Percentiles rank a stretch among this genome's conserved stretches.
These are phyloP conservation scores for Alces alces DNA, from an alignment of 2,113 vertebrate species.

Conservation along the genomic window DNA sequence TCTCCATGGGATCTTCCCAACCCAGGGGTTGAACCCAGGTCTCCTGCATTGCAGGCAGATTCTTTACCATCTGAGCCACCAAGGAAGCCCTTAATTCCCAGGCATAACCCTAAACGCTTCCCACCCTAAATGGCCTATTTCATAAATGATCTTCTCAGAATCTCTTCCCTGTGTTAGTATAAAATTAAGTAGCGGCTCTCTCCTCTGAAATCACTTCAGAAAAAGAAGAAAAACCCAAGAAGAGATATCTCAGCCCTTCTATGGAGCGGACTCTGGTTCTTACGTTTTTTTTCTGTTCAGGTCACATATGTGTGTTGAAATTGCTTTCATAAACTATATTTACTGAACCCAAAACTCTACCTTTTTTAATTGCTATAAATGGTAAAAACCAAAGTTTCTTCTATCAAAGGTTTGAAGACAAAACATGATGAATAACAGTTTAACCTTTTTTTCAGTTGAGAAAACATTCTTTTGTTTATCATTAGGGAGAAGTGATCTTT, in stretches of 20 bases:
- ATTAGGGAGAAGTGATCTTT: constrained; percentile 76
- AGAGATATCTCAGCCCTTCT: constrained; percentile 7
- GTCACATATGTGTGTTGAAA: constrained; percentile 76
- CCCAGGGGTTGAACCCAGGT: not conserved
- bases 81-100: not conserved
- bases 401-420: constrained; percentile 79
- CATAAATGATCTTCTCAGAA: not conserved
- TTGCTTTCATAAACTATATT: constrained; percentile 34
- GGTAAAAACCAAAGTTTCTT: constrained; percentile 78
- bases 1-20: not conserved
- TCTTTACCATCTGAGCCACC: not conserved
- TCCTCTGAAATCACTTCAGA: not conserved
- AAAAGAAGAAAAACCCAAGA: not conserved
- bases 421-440: constrained; percentile 73
- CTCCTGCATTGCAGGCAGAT: not conserved
- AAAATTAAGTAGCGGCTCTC: not conserved
- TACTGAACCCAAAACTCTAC: constrained; percentile 58
- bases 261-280: not conserved
- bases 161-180: not conserved
- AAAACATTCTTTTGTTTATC: constrained; percentile 80
- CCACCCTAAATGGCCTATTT: not conserved
- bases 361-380: constrained; percentile 80
- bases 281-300: constrained; percentile 69
- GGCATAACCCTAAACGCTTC: not conserved
- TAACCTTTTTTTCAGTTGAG: constrained; percentile 73